Percentiles rank a stretch among this genome's conserved stretches.
Evolutionary conservation across 2,888 invertebrate species (phyloP).

Genomic region (Sussaba pulchella): DNA sequence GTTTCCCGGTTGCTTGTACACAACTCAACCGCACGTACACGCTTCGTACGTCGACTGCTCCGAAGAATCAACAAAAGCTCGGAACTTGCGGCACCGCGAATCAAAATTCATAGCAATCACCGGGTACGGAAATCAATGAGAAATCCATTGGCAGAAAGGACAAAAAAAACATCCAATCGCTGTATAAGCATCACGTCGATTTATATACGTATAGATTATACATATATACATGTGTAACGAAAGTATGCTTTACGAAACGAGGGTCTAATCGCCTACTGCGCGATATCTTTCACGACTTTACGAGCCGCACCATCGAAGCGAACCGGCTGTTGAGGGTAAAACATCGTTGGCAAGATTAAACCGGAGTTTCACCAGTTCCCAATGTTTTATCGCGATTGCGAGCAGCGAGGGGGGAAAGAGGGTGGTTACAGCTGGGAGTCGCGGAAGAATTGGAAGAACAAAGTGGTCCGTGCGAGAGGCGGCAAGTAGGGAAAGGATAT

Average conservation of each 20-base stretch:
- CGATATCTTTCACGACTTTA: constrained; percentile 79
- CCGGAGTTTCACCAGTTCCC: constrained; percentile 79
- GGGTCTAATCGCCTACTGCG: constrained; percentile 78
- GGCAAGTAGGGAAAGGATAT: constrained; percentile 25
- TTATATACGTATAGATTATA: too few relatives aligned
- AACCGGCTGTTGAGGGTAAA: constrained; percentile 74
- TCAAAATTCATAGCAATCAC: neutral
- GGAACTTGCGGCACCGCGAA: neutral
- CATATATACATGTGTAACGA: too few relatives aligned
- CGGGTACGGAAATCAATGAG: neutral
- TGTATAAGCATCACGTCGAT: too few relatives aligned
- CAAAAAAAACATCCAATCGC: too few relatives aligned
- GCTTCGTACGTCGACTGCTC: neutral
- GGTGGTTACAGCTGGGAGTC: constrained; percentile 23
- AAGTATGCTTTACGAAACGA: constrained; percentile 75
- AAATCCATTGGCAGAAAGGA: neutral
- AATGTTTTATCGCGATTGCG: constrained; percentile 80
- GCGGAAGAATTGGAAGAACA: constrained; percentile 21
- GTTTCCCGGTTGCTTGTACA: neutral
- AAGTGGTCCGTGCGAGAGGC: constrained; percentile 20
- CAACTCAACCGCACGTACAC: neutral
- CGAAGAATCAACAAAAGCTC: neutral
- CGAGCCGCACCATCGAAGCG: constrained; percentile 68
- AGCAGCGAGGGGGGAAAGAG: constrained; percentile 40
- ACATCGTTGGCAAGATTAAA: constrained; percentile 80